A percentile compares a stretch with the other conserved stretches of the same genome.
These are phyloP conservation scores for Dinothrombium tinctorium DNA, from an alignment of 1,140 invertebrate genomes.

Conservation along the genomic window DNA sequence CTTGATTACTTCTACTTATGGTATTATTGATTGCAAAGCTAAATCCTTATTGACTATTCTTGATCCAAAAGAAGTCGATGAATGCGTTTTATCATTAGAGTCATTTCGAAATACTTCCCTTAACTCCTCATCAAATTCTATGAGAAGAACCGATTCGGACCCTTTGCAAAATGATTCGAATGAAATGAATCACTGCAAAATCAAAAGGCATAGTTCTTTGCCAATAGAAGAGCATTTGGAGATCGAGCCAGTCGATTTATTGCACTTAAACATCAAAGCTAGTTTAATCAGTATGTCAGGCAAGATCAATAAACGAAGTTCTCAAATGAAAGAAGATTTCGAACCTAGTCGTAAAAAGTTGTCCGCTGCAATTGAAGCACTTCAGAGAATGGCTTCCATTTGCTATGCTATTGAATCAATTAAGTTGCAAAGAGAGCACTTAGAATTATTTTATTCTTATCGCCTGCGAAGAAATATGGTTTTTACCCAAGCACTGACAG, in stretches of 20 bases:
- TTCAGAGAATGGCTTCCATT: not conserved
- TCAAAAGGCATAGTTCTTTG: not conserved
- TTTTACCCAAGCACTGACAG: constrained; percentile 71
- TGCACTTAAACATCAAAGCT: constrained; percentile 64
- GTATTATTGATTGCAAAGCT: not conserved
- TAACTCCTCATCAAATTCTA: not conserved
- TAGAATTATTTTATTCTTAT: constrained; percentile 15
- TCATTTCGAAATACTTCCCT: not conserved
- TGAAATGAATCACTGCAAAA: not conserved
- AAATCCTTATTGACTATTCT: not conserved
- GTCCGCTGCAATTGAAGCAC: constrained; percentile 38
- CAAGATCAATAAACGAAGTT: constrained; percentile 24
- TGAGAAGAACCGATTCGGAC: not conserved
- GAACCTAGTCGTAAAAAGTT: constrained; percentile 55
- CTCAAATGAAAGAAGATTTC: constrained; percentile 26
- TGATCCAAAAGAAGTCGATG: constrained; percentile 1
- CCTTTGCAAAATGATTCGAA: not conserved
- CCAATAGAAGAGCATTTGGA: constrained; percentile 8
- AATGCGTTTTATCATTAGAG: not conserved
- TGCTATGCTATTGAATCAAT: constrained; percentile 6
- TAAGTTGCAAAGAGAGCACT: constrained; percentile 3
- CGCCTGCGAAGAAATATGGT: constrained; percentile 50
- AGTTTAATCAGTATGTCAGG: constrained; percentile 60
- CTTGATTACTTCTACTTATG: not conserved
- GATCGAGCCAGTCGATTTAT: constrained; percentile 33